These are phyloP conservation scores for Thunnus thynnus DNA, from an alignment of 2,113 vertebrate species.

Conservation along the genomic window DNA sequence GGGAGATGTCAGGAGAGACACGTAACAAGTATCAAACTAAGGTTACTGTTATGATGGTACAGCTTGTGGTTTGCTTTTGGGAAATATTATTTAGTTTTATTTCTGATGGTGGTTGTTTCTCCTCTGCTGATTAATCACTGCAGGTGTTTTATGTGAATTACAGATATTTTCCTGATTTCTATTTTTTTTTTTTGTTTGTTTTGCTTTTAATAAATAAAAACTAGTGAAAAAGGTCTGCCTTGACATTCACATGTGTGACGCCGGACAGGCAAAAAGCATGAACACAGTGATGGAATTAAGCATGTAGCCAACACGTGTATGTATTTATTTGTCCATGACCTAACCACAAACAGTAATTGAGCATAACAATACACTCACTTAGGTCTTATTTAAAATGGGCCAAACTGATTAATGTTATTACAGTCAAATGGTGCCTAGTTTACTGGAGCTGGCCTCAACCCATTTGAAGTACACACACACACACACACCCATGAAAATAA, in stretches of 20 bases:
- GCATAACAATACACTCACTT: constrained; percentile 56
- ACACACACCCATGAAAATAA: constrained; percentile 45
- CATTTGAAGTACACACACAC: constrained; percentile 33
- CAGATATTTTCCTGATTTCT: background rate
- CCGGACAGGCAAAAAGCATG: constrained; percentile 3
- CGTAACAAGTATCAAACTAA: background rate
- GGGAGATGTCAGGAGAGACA: no score
- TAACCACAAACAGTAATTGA: constrained; percentile 54
- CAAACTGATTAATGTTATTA: constrained; percentile 64
- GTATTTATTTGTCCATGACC: constrained; percentile 50
- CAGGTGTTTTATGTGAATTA: background rate
- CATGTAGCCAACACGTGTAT: constrained; percentile 16
- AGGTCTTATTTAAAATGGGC: constrained; percentile 49
- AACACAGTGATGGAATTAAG: constrained; percentile 15
- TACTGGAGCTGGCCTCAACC: constrained; percentile 32
- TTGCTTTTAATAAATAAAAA: constrained; percentile 13
- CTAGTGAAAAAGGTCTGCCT: background rate
- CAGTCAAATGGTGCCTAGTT: constrained; percentile 44
- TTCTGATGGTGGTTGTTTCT: background rate
- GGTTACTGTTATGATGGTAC: background rate
- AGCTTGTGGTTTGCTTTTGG: background rate
- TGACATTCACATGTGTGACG: background rate
- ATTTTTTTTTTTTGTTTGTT: background rate
- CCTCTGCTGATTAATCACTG: background rate
- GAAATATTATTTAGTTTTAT: background rate